Conservation (phyloP, 2,797 vertebrate genomes). For the Pempheris klunzingeri region DNA sequence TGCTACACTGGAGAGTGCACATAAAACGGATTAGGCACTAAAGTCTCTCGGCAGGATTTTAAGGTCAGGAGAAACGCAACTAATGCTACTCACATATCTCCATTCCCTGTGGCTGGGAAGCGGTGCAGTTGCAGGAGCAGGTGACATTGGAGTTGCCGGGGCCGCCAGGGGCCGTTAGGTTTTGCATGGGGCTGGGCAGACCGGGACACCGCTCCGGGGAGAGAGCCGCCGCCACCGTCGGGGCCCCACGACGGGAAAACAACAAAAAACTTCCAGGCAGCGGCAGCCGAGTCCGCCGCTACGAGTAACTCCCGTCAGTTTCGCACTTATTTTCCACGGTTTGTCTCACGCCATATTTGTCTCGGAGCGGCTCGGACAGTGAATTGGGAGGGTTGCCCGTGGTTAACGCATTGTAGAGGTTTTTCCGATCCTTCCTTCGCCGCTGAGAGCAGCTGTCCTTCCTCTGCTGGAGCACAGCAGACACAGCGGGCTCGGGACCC, state of each 20-base stretch:
- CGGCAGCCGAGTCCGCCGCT: constrained; percentile 80
- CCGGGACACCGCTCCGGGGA: constrained; percentile 81
- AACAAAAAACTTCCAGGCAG: constrained; percentile 83
- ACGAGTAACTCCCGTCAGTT: constrained; percentile 76
- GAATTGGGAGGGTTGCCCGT: constrained; percentile 35
- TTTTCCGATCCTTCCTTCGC: constrained; percentile 62
- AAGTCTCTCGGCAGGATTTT: constrained; percentile 49
- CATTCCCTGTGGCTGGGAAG: constrained; percentile 88
- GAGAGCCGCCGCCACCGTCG: constrained; percentile 79
- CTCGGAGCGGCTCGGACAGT: constrained; percentile 31
- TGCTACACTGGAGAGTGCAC: constrained; percentile 40
- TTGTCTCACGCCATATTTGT: constrained; percentile 76
- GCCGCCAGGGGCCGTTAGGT: constrained; percentile 86
- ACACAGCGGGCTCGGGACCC: constrained; percentile 53
- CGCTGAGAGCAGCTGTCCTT: constrained; percentile 79
- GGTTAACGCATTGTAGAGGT: constrained; percentile 64
- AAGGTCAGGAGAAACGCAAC: constrained; percentile 53
- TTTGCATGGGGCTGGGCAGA: constrained; percentile 86
- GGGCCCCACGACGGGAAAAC: constrained; percentile 75
- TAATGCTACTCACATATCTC: constrained; percentile 87
- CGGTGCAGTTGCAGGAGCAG: constrained; percentile 89
- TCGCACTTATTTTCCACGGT: constrained; percentile 58
- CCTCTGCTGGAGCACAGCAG: constrained; percentile 51
- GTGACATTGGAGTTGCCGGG: constrained; percentile 87
- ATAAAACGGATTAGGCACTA: constrained; percentile 62